Evolutionary conservation across 2,113 vertebrate genomes (phyloP), one percentile per base, ranked within the genome.

Genomic region (Cettia cetti): DNA sequence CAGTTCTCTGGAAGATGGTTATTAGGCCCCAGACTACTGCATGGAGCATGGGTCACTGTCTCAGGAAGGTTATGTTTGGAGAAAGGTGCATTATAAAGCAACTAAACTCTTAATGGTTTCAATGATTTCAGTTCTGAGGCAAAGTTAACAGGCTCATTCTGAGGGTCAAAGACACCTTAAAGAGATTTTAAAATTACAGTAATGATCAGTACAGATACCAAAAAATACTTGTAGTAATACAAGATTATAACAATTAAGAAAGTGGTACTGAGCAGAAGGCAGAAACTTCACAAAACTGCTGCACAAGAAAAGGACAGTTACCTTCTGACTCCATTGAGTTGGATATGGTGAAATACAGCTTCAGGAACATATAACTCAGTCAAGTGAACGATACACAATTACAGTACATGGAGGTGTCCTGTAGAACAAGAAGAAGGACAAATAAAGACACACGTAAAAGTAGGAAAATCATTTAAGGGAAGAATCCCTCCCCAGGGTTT

Each of bases 1-100:
- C 18, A 53, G 82, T 70, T 72, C 90, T 93, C 57, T 69, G 83
- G 79, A 96, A 92, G 77, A 82, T 53, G 39, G 56, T 89, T 95
- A 95, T 96, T 86, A 86, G 79, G 80, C 69, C 79, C 59, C 66
- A 90, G 94, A 84, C 79, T 76, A 71, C 82, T 57, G 79, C 76
- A 23, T 3, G 21, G 86, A 93, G 92, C 69, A 68, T 42, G 85
- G 93, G 93, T 90, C 94, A 95, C 86, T 71, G 82, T 96, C 92
- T 94, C 80, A 57, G 82, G 76, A 90, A 95, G 86, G 90, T 92
- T 96, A 64, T 81, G 53, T 92, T 92, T 96, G 82, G 90, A 94
- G 88, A 92, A 90, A 88, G 89, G 82, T 75, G 61, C 69, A 68
- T 93, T 75, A 69, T 60, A 76, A 81, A 78, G 85, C 76, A 92